Base-by-base conservation (phyloP, 92 coral and sea anemone species). In the Zoanthus gigantus region DNA sequence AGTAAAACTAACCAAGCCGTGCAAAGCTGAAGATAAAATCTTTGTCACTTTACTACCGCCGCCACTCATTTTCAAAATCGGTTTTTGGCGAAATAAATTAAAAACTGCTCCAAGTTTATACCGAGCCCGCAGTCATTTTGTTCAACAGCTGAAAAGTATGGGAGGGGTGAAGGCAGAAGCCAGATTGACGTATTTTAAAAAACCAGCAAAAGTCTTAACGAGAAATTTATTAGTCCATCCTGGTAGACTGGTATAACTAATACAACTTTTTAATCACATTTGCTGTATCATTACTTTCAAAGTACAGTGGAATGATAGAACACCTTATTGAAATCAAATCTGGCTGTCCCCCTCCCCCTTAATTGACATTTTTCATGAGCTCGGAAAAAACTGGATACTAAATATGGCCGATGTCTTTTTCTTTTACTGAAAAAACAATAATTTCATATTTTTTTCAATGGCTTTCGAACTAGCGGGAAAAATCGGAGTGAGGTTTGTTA, bases 391-490 rank as follows among this genome's bases (percentile, higher is more conserved):
- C 81, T 76, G 81, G 81, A 65, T 52, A 23, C 81, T 29, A 76
- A 52, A 52, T 18, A 53, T 76, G 32, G 79, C 57, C 60, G 58
- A 44, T 18, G 6, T 7, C 58, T 46, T 18, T 18, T 7, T 18
- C 67, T 18, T 48, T 5, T 28, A 4, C 17, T 6, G 67, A 0
- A 28, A 16, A 34, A 16, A 46, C n/a, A 29, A 8, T 16, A 14
- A 16, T 9, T 18, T 12, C 60, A 54, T 54, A 9, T 13, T 57
- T 78, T 78, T 58, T 45, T 32, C 30, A 42, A 92, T 91, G 94
- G 93, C 96, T 23, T 75, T 89, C 34, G 96, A 91, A 54, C 76
- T 93, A n/a, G 91, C 95, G 37, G 93, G 93, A 2, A 90, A 85
- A 68, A 88, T 95, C 79, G 85, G 91, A 4, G 86, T 89, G 71